Conservation (phyloP, 2,797 vertebrate species). For the Onychomys torridus region DNA sequence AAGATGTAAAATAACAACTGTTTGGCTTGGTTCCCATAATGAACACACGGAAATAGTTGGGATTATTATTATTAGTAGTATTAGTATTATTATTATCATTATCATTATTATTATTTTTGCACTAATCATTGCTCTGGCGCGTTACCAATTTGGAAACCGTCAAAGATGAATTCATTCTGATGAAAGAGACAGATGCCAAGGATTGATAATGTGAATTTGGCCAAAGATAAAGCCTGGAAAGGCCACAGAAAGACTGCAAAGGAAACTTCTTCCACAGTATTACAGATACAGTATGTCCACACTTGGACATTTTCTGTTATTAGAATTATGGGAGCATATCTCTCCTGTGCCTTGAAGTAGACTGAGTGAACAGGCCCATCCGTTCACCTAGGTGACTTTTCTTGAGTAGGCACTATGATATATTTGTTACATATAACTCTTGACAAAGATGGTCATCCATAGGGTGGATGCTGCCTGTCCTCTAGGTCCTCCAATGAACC, state of each 20-base stretch:
- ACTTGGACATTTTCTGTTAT: neutral
- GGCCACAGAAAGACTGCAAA: neutral
- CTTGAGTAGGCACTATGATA: neutral
- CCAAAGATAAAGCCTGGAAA: neutral
- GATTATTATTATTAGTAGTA: neutral
- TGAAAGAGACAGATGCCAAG: neutral
- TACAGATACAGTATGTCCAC: neutral
- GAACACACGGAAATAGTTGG: neutral
- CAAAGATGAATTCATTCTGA: conserved; percentile 1
- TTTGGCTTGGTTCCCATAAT: neutral
- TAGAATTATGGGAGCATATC: neutral
- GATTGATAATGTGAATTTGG: conserved; percentile 12
- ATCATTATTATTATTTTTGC: neutral
- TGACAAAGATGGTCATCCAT: too few relatives aligned
- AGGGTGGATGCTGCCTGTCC: neutral
- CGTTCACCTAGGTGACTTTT: neutral
- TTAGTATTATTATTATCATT: neutral
- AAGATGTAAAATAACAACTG: neutral
- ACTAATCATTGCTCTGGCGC: neutral
- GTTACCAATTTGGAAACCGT: neutral
- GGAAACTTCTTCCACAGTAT: neutral
- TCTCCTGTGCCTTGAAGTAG: neutral
- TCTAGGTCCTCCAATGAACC: neutral
- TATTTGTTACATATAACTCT: neutral
- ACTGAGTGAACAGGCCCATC: rapidly evolving